Percentiles rank a stretch among this genome's conserved stretches.
Conservation (phyloP, 2,113 vertebrate species). For the Neotragus moschatus region DNA sequence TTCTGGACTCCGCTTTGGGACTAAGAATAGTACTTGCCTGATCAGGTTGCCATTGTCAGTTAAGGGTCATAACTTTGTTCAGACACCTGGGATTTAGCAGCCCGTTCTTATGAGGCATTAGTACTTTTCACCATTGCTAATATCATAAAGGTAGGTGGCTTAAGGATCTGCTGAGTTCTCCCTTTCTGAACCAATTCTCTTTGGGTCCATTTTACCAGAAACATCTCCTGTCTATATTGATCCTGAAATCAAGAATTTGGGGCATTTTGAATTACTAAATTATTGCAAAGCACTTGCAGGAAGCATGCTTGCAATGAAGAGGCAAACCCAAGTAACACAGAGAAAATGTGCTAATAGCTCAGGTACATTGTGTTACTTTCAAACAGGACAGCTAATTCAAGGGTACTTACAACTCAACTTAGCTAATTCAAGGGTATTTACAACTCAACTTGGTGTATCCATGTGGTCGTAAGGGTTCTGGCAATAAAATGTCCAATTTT, state of each 20-base stretch:
- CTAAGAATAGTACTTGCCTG: background rate
- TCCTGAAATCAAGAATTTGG: background rate
- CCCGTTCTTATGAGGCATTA: background rate
- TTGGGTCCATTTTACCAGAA: background rate
- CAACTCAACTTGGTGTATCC: background rate
- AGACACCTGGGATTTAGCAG: background rate
- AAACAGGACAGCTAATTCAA: rapidly evolving
- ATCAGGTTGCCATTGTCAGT: background rate
- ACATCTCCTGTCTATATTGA: background rate
- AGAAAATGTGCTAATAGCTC: background rate
- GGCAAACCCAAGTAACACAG: background rate
- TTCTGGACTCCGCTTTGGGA: background rate
- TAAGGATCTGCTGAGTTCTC: background rate
- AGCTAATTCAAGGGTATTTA: rapidly evolving
- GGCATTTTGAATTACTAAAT: background rate
- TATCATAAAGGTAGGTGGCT: background rate
- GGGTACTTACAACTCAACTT: rapidly evolving
- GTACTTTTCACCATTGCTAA: background rate
- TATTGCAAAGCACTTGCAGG: background rate
- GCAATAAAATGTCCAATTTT: background rate
- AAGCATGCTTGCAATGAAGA: background rate
- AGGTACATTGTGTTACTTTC: too few relatives aligned
- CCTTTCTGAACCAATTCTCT: background rate
- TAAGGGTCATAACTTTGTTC: background rate
- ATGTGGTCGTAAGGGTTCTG: background rate